phyloP scores from a whole-genome alignment of 2,113 vertebrate species.

The Anoplopoma fimbria region DNA sequence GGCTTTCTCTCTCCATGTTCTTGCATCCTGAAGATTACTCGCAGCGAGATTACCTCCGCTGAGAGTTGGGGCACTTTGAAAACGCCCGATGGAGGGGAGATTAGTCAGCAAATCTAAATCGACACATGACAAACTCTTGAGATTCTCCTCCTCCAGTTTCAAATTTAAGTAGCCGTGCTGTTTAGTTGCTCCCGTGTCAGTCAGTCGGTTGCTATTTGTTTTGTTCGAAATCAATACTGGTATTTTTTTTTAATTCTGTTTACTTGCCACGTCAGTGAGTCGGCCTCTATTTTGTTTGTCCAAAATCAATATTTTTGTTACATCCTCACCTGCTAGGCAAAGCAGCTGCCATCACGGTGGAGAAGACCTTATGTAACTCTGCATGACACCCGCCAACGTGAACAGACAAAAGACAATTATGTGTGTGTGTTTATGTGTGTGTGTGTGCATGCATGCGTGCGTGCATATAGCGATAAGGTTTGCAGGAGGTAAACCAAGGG shows the following conservation, averaged over 20 bases:
- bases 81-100: slow-evolving; percentile 20
- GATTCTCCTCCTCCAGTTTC: slow-evolving; percentile 24
- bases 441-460: background rate
- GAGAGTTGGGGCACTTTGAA: slow-evolving; percentile 38
- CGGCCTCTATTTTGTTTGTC: slow-evolving; percentile 64
- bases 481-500: slow-evolving; percentile 46
- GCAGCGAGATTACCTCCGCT: slow-evolving; percentile 37
- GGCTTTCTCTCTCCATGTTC: slow-evolving; percentile 33
- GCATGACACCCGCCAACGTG: slow-evolving; percentile 25
- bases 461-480: slow-evolving; percentile 18
- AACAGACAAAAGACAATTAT: slow-evolving; percentile 41
- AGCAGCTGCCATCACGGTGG: slow-evolving; percentile 66
- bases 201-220: slow-evolving; percentile 66
- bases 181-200: slow-evolving; percentile 59
- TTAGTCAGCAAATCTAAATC: slow-evolving; percentile 66
- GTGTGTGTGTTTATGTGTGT: slow-evolving; percentile 12
- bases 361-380: slow-evolving; percentile 69
- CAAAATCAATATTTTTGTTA: slow-evolving; percentile 76
- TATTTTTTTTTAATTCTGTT: slow-evolving; percentile 67
- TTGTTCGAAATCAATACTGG: slow-evolving; percentile 74
- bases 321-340: slow-evolving; percentile 73
- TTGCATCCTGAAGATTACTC: slow-evolving; percentile 59
- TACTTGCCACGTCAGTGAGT: slow-evolving; percentile 59
- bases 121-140: slow-evolving; percentile 53
- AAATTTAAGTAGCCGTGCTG: slow-evolving; percentile 55